These are phyloP conservation scores for Rhinophrynus dorsalis DNA, from an alignment of 2,797 vertebrate species.

Conservation along the genomic window DNA sequence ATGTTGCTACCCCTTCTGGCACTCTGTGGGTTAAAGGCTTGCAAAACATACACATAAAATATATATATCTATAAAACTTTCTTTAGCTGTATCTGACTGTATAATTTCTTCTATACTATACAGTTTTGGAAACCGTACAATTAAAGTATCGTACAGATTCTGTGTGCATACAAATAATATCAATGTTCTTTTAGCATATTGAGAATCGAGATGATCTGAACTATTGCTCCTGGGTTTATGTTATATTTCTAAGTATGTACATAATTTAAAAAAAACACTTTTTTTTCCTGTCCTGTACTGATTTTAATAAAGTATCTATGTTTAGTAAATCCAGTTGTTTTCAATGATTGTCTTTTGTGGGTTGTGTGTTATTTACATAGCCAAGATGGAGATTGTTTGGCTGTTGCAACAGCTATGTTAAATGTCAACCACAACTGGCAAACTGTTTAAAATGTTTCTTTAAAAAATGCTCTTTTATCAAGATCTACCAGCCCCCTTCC, in stretches of 20 bases:
- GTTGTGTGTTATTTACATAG: background rate
- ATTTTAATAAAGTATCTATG: conserved; percentile 38
- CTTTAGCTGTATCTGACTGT: background rate
- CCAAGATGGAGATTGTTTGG: too few species aligned
- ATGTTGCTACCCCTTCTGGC: too few species aligned
- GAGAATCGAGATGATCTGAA: background rate
- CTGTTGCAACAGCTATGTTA: too few species aligned
- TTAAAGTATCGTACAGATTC: conserved; percentile 54
- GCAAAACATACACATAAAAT: conserved; percentile 42
- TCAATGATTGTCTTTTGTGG: background rate
- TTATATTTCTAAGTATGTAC: conserved; percentile 11
- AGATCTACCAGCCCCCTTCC: background rate
- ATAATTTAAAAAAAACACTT: conserved; percentile 6
- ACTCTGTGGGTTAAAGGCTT: conserved; percentile 56
- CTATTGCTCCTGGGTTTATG: conserved; percentile 4
- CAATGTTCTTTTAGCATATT: conserved; percentile 13
- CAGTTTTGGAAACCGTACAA: conserved; percentile 50
- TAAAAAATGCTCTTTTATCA: too few species aligned
- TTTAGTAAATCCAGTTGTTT: conserved; percentile 22
- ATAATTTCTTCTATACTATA: conserved; percentile 2
- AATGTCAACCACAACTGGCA: too few species aligned
- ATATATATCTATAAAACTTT: background rate
- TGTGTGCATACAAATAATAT: conserved; percentile 29
- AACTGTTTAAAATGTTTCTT: too few species aligned
- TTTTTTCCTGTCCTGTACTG: conserved; percentile 28